Conservation (phyloP, 2,888 invertebrate genomes). For the Nineta flava region DNA sequence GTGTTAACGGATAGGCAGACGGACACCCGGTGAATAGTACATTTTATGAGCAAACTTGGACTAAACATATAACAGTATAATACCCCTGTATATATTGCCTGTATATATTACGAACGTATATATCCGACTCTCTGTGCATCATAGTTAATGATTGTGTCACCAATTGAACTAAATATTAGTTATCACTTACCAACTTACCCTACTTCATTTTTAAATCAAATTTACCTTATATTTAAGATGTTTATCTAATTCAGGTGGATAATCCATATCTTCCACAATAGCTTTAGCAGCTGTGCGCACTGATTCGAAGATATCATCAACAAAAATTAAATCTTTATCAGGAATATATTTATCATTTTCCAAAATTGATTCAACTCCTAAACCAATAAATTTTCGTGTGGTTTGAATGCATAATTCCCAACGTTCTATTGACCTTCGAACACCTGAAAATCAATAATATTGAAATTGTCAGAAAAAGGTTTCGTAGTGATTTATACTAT, state of each 20-base stretch:
- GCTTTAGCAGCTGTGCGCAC: conserved; percentile 16
- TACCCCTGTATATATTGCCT: too few species aligned
- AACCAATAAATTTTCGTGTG: conserved; percentile 30
- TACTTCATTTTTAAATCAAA: neutral
- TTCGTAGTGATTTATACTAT: neutral
- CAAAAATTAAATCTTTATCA: conserved; percentile 14
- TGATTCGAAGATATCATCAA: conserved; percentile 18
- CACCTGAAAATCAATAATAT: conserved; percentile 16
- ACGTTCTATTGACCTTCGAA: conserved; percentile 20
- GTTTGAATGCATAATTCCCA: conserved; percentile 36
- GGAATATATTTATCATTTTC: conserved; percentile 21
- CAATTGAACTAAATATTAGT: too few species aligned
- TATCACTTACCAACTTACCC: neutral
- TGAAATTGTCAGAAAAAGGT: neutral
- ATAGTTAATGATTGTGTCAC: neutral
- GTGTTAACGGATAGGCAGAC: too few species aligned
- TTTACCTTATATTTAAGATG: conserved; percentile 27
- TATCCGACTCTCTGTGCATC: too few species aligned
- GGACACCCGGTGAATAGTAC: too few species aligned
- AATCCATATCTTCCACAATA: conserved; percentile 16
- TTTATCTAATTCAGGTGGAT: conserved; percentile 16
- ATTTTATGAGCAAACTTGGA: too few species aligned
- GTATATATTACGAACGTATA: too few species aligned
- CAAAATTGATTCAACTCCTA: conserved; percentile 29
- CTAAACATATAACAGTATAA: too few species aligned